Conservation (phyloP, 1,140 invertebrate species). For the Latrodectus geometricus region DNA sequence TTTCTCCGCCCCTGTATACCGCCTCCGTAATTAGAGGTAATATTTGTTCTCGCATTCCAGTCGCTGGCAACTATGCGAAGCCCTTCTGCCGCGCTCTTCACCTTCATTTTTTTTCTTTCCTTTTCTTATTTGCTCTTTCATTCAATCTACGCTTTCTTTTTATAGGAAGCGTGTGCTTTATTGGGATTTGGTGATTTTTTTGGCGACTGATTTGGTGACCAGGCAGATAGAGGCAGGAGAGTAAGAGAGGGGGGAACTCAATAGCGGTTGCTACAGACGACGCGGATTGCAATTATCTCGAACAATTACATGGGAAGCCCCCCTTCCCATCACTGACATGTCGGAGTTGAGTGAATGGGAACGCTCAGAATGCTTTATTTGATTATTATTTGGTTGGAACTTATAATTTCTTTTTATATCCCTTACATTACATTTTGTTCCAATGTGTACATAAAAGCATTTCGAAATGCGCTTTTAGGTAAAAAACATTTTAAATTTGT, state of each 20-base stretch:
- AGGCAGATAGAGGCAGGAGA: neutral
- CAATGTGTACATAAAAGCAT: no score
- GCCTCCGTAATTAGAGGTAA: constrained; percentile 49
- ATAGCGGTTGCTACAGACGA: neutral
- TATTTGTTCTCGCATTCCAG: constrained; percentile 51
- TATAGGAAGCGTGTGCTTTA: neutral
- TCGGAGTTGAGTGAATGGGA: no score
- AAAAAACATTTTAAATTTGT: no score
- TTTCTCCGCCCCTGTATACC: neutral
- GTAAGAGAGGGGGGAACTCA: neutral
- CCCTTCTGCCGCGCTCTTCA: neutral
- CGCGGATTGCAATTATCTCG: no score
- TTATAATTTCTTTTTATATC: no score
- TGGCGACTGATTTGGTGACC: neutral
- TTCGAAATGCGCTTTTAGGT: no score
- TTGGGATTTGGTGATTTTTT: neutral
- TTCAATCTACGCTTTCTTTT: neutral
- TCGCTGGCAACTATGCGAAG: constrained; percentile 11
- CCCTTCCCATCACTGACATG: no score
- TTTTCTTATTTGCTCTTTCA: constrained; percentile 1
- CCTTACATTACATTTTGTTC: no score
- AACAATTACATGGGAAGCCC: no score
- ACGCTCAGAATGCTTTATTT: no score
- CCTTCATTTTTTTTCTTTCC: neutral
- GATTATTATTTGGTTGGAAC: no score